These are phyloP conservation scores for Sycophila sp. DNA, from an alignment of 1,140 invertebrate species.

Conservation along the genomic window DNA sequence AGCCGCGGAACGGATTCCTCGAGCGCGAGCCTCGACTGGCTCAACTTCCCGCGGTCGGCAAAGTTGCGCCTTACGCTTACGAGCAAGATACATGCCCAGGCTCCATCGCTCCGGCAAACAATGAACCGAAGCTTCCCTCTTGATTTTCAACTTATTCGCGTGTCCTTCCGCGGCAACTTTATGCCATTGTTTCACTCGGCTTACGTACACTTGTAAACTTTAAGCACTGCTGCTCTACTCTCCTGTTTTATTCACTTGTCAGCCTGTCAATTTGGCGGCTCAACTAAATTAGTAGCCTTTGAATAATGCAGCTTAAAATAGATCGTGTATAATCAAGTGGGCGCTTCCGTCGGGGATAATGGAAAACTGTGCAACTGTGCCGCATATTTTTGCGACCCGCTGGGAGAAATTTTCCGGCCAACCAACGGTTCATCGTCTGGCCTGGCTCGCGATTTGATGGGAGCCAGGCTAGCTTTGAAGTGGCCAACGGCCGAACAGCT, in stretches of 20 bases:
- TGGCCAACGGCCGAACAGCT: conserved; percentile 36
- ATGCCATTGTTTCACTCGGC: not conserved
- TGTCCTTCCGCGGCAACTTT: not conserved
- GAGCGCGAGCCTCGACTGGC: not conserved
- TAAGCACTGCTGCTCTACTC: too few species aligned
- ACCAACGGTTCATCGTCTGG: conserved; percentile 51
- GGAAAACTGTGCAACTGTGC: not conserved
- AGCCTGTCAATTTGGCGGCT: too few species aligned
- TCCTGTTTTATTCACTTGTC: not conserved
- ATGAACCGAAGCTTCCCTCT: conserved; percentile 14
- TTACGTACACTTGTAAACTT: not conserved
- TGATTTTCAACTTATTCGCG: conserved; percentile 24
- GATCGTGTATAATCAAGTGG: too few species aligned
- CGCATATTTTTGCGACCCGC: not conserved
- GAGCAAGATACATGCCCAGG: not conserved
- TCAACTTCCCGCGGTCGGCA: not conserved
- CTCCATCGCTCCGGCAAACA: not conserved
- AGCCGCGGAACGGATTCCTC: not conserved
- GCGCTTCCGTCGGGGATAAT: too few species aligned
- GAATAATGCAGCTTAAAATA: too few species aligned
- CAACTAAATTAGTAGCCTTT: too few species aligned
- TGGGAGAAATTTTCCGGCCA: not conserved
- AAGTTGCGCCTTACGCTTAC: not conserved
- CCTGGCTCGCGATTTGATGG: conserved; percentile 49
- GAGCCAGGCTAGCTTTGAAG: conserved; percentile 49